Conservation (phyloP, 23 tunicate species). For the Aplidium turbinatum region DNA sequence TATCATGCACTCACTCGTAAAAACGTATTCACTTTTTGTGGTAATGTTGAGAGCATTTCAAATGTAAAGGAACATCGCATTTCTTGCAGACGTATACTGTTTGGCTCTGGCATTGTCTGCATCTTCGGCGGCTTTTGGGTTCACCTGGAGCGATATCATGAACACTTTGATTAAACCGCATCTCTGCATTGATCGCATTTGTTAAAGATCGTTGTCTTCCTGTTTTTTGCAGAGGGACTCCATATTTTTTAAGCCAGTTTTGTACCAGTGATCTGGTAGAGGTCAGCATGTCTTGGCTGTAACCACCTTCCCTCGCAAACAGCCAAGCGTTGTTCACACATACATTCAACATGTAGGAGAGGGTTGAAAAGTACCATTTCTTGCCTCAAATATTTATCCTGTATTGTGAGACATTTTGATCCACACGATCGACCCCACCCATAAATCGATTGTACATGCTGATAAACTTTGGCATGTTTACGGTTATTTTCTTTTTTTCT, state of each 20-base stretch:
- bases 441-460: slow-evolving; percentile 1
- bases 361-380: slow-evolving; percentile 11
- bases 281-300: slow-evolving; percentile 18
- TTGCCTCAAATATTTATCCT: slow-evolving; percentile 7
- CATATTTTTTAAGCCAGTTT: slow-evolving; percentile 1
- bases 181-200: no score
- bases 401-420: slow-evolving; percentile 12
- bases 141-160: no score
- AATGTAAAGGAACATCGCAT: no score
- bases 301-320: slow-evolving; percentile 17
- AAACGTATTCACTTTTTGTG: no score
- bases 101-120: no score
- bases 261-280: slow-evolving; percentile 11
- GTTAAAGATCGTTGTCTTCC: no score
- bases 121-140: no score
- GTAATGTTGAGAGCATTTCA: no score
- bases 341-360: slow-evolving; percentile 2
- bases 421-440: slow-evolving; percentile 26
- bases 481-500: background rate
- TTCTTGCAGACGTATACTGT: no score
- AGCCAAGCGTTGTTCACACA: slow-evolving; percentile 1
- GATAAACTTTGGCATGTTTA: slow-evolving; percentile 9
- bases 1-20: no score
- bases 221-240: background rate
- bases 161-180: no score